Evolutionary conservation across 2,888 invertebrate genomes (phyloP).

Genomic region (Lomographa bimaculata): DNA sequence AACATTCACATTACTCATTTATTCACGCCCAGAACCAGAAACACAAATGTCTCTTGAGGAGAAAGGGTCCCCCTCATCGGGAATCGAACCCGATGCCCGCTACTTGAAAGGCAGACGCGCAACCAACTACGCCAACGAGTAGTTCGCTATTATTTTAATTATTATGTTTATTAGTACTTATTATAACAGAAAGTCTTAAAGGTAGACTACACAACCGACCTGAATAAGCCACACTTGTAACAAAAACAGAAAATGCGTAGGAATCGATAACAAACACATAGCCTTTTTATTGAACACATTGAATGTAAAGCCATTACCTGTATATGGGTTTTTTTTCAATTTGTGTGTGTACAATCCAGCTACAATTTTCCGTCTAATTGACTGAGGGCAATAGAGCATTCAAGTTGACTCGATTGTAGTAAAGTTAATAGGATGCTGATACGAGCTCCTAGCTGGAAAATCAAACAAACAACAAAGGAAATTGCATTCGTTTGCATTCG

Average conservation of each 20-base stretch:
- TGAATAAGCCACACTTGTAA: conserved; percentile 5
- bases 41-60: no score
- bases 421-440: conserved; percentile 71
- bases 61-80: no score
- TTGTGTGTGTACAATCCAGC: conserved; percentile 48
- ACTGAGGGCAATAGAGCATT: conserved; percentile 76
- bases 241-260: conserved; percentile 6
- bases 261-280: conserved; percentile 5
- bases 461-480: conserved; percentile 38
- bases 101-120: no score
- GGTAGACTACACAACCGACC: no score
- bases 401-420: conserved; percentile 62
- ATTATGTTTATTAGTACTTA: no score
- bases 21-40: no score
- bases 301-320: conserved; percentile 9
- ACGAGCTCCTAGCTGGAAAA: conserved; percentile 55
- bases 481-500: conserved; percentile 11
- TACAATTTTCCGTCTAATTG: conserved; percentile 81
- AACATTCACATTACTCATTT: no score
- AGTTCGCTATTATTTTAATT: no score
- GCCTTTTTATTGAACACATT: conserved; percentile 11
- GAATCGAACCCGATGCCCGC: no score
- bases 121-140: no score
- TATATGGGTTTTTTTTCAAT: conserved; percentile 25
- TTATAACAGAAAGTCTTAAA: no score